Percentiles rank a stretch among this genome's conserved stretches.
Conservation (phyloP, 2,797 vertebrate species). For the Mormyrus proboscirostris region DNA sequence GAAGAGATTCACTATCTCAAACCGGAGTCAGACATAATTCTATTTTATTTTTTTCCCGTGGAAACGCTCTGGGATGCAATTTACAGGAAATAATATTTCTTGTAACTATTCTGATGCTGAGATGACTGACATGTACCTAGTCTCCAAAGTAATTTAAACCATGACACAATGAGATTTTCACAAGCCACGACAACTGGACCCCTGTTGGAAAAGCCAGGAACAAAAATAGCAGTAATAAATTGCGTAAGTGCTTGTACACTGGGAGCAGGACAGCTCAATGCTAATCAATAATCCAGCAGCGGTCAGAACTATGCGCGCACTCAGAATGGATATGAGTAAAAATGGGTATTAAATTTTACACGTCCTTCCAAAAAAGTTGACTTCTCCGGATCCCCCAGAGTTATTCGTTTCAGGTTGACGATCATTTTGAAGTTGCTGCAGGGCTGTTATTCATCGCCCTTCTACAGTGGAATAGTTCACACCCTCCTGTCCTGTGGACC, state of each 20-base stretch:
- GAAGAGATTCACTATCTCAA: conserved; percentile 3
- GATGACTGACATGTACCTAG: neutral
- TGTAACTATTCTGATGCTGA: neutral
- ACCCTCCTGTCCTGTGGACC: neutral
- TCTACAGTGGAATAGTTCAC: neutral
- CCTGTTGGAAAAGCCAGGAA: neutral
- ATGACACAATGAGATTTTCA: neutral
- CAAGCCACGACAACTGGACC: neutral
- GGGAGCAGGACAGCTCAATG: neutral
- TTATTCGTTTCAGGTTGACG: neutral
- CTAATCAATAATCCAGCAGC: neutral
- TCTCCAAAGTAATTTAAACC: neutral
- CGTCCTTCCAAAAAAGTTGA: neutral
- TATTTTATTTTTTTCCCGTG: neutral
- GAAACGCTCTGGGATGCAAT: neutral
- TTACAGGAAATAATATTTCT: neutral
- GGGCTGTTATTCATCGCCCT: neutral
- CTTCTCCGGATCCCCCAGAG: neutral
- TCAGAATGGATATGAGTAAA: neutral
- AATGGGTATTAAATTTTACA: conserved; percentile 3
- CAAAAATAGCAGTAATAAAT: neutral
- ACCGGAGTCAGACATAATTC: neutral
- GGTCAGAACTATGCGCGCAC: neutral
- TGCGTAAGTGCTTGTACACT: conserved; percentile 8
- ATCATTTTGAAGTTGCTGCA: neutral